phyloP scores from a whole-genome alignment of 2,888 invertebrate genomes.

The Candidula unifasciata region DNA sequence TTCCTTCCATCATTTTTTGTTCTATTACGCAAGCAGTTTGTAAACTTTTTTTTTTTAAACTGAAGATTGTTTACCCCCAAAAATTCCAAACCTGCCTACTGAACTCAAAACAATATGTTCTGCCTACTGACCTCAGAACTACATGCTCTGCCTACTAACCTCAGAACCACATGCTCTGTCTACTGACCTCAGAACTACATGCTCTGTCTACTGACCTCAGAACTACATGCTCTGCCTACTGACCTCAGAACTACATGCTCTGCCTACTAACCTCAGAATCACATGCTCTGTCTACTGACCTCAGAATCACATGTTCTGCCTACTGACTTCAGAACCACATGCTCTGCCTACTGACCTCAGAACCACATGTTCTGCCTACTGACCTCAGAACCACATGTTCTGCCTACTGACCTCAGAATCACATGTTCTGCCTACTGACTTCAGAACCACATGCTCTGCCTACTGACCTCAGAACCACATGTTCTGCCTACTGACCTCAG shows the following conservation, averaged over 20 bases:
- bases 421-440: constrained; percentile 64
- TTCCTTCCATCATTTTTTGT: no score
- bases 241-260: no score
- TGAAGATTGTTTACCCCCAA: no score
- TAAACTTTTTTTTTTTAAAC: no score
- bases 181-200: no score
- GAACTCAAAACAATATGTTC: constrained; percentile 87
- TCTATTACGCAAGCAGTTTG: no score
- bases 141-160: constrained; percentile 64
- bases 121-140: no score
- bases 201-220: constrained; percentile 67
- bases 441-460: constrained; percentile 90
- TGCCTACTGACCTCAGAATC: no score
- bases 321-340: constrained; percentile 83
- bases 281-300: constrained; percentile 96
- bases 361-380: no score
- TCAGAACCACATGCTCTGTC: constrained; percentile 90
- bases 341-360: constrained; percentile 96
- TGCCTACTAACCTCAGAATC: constrained; percentile 78
- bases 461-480: no score
- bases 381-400: constrained; percentile 87
- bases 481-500: constrained; percentile 67
- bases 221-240: constrained; percentile 95
- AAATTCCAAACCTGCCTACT: constrained; percentile 3
- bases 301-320: no score